Conservation (phyloP, 2,888 invertebrate genomes). For the Seira musarum region DNA sequence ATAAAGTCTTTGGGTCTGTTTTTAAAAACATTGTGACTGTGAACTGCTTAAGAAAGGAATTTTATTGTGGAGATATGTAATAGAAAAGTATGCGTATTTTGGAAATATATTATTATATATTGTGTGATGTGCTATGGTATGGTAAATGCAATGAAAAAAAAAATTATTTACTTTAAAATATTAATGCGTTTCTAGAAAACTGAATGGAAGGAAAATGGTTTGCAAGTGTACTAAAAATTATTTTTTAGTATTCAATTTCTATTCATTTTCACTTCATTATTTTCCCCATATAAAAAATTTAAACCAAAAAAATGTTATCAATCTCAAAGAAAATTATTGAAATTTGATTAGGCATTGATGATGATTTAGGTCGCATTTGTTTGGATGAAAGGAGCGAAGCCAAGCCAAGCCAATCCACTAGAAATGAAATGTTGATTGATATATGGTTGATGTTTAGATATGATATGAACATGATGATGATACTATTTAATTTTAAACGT, state of each 20-base stretch:
- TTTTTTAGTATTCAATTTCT: slow-evolving; percentile 4
- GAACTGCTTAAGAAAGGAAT: slow-evolving; percentile 12
- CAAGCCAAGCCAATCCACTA: not conserved
- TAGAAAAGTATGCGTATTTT: no score
- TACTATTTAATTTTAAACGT: slow-evolving; percentile 25
- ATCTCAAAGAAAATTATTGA: not conserved
- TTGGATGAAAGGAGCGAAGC: not conserved
- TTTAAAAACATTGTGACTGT: slow-evolving; percentile 10
- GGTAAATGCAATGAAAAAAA: no score
- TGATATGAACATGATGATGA: not conserved
- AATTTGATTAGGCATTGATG: no score
- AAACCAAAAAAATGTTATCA: not conserved
- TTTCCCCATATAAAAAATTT: not conserved
- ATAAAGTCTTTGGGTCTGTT: slow-evolving; percentile 15
- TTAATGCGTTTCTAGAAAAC: not conserved
- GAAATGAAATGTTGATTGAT: no score
- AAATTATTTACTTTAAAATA: not conserved
- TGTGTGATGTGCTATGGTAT: no score
- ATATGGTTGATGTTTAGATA: no score
- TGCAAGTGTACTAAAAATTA: not conserved
- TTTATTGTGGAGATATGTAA: not conserved
- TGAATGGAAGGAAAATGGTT: not conserved
- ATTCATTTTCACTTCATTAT: not conserved
- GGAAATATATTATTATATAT: no score
- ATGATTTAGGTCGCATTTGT: no score